Conservation (phyloP, 2,113 vertebrate species). For the Odocoileus virginianus region DNA sequence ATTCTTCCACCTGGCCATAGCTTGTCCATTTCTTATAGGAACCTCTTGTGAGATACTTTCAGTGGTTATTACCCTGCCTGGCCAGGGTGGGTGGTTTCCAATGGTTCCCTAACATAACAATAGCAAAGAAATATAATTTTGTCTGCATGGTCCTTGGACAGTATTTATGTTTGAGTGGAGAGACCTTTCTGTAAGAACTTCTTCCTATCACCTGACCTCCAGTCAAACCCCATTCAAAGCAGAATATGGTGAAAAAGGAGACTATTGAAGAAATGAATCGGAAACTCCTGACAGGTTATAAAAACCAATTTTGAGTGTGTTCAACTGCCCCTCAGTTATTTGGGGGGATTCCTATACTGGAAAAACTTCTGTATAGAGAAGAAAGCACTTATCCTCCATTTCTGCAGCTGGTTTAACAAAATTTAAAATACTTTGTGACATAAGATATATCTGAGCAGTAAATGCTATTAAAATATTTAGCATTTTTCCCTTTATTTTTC, state of each 20-base stretch:
- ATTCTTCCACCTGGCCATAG: neutral
- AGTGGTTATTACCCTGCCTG: neutral
- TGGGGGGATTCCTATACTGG: neutral
- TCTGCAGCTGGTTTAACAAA: neutral
- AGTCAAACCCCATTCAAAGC: neutral
- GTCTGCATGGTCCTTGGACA: neutral
- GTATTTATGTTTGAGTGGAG: neutral
- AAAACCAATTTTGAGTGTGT: neutral
- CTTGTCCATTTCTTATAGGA: neutral
- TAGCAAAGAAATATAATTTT: neutral
- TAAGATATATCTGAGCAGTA: neutral
- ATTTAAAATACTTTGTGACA: neutral
- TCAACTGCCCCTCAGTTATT: neutral
- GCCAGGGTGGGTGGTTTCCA: neutral
- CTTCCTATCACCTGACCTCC: neutral
- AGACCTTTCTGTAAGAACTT: neutral
- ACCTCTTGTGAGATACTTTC: neutral
- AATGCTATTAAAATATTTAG: constrained; percentile 2
- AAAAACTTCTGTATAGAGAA: neutral
- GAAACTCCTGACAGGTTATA: neutral
- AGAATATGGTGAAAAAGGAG: neutral
- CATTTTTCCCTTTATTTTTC: neutral
- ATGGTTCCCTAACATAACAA: neutral
- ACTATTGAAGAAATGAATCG: neutral
- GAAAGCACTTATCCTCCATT: neutral